Percentiles rank a stretch among this genome's conserved stretches.
These are phyloP conservation scores for Apotomis capreana DNA, from an alignment of 2,888 invertebrate species.

Conservation along the genomic window DNA sequence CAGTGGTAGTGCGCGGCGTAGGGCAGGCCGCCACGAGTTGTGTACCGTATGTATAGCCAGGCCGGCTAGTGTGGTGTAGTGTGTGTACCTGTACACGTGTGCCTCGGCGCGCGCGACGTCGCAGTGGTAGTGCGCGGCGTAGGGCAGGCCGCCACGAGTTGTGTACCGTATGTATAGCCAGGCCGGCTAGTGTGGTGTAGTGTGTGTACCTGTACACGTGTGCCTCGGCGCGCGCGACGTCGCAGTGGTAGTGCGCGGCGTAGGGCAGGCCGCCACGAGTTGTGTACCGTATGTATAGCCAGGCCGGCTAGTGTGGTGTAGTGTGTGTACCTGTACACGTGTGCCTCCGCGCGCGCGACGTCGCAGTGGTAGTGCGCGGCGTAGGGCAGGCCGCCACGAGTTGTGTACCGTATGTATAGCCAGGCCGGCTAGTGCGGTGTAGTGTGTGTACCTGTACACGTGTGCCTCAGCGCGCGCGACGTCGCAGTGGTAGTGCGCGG, in stretches of 20 bases:
- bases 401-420: neutral
- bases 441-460: slow-evolving; percentile 2
- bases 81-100: slow-evolving; percentile 7
- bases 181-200: neutral
- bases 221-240: neutral
- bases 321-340: slow-evolving; percentile 1
- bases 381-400: slow-evolving; percentile 45
- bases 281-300: neutral
- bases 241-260: slow-evolving; percentile 9
- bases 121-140: slow-evolving; percentile 28
- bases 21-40: neutral
- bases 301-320: no score
- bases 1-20: slow-evolving; percentile 16
- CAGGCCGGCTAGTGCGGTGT: neutral
- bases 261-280: neutral
- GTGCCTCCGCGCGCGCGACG: slow-evolving; percentile 6
- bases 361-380: slow-evolving; percentile 24
- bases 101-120: slow-evolving; percentile 8
- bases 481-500: slow-evolving; percentile 22
- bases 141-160: slow-evolving; percentile 2
- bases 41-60: neutral
- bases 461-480: slow-evolving; percentile 8
- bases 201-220: neutral
- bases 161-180: neutral
- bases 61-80: neutral